Base-by-base conservation (phyloP, 2,797 vertebrate species). In the Gila robusta region DNA sequence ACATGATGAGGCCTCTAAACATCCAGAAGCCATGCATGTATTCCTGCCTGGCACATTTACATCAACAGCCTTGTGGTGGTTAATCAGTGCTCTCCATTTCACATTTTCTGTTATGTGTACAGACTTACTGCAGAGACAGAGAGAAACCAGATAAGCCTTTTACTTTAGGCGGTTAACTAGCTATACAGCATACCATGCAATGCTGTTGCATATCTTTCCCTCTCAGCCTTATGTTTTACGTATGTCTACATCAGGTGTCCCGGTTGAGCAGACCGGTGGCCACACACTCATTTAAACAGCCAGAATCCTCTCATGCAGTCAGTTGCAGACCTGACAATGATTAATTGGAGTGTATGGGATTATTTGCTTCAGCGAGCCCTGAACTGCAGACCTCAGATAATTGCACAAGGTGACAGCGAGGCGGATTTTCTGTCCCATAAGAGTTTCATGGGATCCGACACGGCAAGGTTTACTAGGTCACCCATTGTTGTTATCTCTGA, bases 211-310 rank as follows among this genome's bases (percentile, higher is more conserved):
- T 86, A 73, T 67, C 82, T 81, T 82, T 79, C 23, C 66, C 91
- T 89, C 79, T 41, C 87, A 89, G 87, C 89, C 88, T 88, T 92
- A 91, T 90, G 92, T 89, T 86, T 89, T 92, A 93, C 90, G 81
- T 90, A 90, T 89, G 91, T 85, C 77, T 79, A 79, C 83, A 83
- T 91, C 88, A 88, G 77, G 84, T 79, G 88, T 84, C 52, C 93
- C 92, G 92, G 74, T 88, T 81, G 76, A 81, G 85, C 74, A 90
- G 89, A 79, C 84, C 74, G 54, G 78, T 72, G 84, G 28, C 77
- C 86, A 83, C 64, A 72, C 73, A 79, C 81, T 91, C 86, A 86
- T 74, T 87, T 87, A 85, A 88, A 91, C 62, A 70, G 52, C 70
- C 72, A 67, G 82, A 82, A 69, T 73, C 23, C 0, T 74, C 12